Percentiles rank a stretch among this genome's conserved stretches.
Evolutionary conservation across 2,888 invertebrate species (phyloP).

Genomic region (Mesorhabditis spiculigera): DNA sequence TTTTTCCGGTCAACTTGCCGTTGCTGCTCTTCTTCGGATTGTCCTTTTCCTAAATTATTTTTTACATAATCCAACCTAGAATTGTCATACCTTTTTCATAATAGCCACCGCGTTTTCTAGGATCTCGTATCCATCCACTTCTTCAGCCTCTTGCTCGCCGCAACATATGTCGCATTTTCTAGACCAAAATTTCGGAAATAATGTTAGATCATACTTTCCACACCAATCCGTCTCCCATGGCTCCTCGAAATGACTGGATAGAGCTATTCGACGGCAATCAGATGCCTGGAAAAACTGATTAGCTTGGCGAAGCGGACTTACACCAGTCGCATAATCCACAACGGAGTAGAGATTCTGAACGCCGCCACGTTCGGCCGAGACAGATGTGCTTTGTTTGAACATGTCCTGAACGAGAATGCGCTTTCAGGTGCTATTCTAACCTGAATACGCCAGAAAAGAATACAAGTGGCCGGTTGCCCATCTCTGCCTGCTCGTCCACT

Average conservation of each 20-base stretch:
- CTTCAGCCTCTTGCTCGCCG: conserved; percentile 9
- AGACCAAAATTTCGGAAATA: not conserved
- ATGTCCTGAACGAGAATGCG: conserved; percentile 18
- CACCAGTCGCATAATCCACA: conserved; percentile 73
- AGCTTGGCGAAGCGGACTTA: conserved; percentile 12
- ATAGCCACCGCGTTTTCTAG: conserved; percentile 12
- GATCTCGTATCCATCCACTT: conserved; percentile 10
- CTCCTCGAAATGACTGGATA: conserved; percentile 83
- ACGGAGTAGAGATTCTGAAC: conserved; percentile 78
- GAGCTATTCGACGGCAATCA: conserved; percentile 73
- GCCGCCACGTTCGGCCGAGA: conserved; percentile 76
- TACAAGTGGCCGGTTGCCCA: conserved; percentile 77
- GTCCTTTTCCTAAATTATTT: not conserved
- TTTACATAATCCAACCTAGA: not conserved
- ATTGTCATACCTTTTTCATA: conserved; percentile 21
- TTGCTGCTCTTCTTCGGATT: conserved; percentile 18
- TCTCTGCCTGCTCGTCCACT: conserved; percentile 93
- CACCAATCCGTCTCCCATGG: conserved; percentile 75
- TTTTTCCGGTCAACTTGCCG: conserved; percentile 47
- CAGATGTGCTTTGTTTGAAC: conserved; percentile 72
- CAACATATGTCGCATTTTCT: conserved; percentile 10
- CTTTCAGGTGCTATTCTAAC: conserved; percentile 11
- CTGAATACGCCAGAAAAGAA: conserved; percentile 73
- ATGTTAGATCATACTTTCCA: conserved; percentile 12
- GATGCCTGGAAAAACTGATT: conserved; percentile 19